Conservation (phyloP, 2,888 invertebrate genomes). For the Tuta absoluta region DNA sequence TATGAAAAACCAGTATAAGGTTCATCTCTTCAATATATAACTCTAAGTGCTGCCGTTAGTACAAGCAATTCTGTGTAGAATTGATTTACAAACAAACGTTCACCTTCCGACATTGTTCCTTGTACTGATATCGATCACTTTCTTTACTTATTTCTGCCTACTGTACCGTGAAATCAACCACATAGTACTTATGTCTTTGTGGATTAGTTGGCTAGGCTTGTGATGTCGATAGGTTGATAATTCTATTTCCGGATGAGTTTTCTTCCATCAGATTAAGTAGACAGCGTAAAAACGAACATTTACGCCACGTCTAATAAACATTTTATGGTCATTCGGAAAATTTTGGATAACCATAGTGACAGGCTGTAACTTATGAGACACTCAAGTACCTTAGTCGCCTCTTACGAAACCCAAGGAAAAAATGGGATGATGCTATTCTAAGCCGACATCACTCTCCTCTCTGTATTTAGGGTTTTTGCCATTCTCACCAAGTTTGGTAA, state of each 20-base stretch:
- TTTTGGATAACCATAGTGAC: no score
- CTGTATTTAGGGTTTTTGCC: no score
- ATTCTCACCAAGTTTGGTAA: no score
- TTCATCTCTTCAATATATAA: neutral
- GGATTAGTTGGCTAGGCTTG: neutral
- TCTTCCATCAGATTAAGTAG: no score
- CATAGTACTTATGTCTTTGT: neutral
- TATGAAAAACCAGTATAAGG: neutral
- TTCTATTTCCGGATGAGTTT: neutral
- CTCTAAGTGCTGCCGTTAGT: neutral
- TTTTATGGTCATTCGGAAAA: no score
- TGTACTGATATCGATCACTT: neutral
- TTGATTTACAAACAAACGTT: conserved; percentile 26
- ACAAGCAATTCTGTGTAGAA: neutral
- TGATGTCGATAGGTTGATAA: neutral
- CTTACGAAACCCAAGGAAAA: no score
- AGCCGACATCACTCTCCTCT: no score
- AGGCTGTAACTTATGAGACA: no score
- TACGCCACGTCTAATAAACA: no score
- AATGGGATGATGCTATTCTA: no score
- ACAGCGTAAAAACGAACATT: no score
- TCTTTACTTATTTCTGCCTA: neutral
- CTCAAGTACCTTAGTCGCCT: no score
- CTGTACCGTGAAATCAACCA: conserved; percentile 3
- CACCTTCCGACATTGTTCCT: conserved; percentile 24